A percentile compares a stretch with the other conserved stretches of the same genome.
phyloP scores from a whole-genome alignment of 2,888 invertebrate species.

The Calameuta pallipes region DNA sequence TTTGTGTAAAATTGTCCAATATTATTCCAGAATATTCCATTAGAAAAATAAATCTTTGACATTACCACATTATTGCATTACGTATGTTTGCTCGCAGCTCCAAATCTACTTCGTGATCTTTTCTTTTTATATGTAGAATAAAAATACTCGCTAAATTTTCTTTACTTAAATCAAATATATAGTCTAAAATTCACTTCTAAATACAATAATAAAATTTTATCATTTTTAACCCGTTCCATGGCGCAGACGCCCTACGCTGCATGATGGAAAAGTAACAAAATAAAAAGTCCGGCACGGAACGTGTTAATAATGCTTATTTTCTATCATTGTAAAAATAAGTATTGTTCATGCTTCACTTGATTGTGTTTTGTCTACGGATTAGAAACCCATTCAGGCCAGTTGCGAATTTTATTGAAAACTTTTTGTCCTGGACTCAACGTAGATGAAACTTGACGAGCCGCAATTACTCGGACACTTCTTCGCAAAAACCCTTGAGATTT shows the following conservation, averaged over 20 bases:
- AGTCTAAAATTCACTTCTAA: neutral
- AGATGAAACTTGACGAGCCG: constrained; percentile 64
- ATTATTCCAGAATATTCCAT: neutral
- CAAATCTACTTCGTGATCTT: neutral
- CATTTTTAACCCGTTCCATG: neutral
- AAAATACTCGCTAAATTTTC: neutral
- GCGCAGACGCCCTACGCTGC: too few relatives aligned
- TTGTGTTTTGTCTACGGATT: neutral
- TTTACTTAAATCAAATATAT: neutral
- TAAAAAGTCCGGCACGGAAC: too few relatives aligned
- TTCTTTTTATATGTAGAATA: neutral
- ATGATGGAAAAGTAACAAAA: too few relatives aligned
- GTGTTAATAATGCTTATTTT: neutral
- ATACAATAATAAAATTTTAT: neutral
- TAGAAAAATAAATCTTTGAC: neutral
- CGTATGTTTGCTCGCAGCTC: neutral
- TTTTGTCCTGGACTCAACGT: constrained; percentile 70
- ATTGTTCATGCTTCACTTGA: neutral
- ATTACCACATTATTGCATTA: neutral
- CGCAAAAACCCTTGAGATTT: constrained; percentile 41
- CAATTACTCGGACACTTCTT: constrained; percentile 47
- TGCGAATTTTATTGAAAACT: constrained; percentile 68
- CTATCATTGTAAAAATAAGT: neutral
- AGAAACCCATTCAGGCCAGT: constrained; percentile 68
- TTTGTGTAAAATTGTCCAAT: neutral